Percentiles rank a stretch among this genome's conserved stretches.
Conservation (phyloP, 2,888 invertebrate genomes). For the Tortrix viridana region DNA sequence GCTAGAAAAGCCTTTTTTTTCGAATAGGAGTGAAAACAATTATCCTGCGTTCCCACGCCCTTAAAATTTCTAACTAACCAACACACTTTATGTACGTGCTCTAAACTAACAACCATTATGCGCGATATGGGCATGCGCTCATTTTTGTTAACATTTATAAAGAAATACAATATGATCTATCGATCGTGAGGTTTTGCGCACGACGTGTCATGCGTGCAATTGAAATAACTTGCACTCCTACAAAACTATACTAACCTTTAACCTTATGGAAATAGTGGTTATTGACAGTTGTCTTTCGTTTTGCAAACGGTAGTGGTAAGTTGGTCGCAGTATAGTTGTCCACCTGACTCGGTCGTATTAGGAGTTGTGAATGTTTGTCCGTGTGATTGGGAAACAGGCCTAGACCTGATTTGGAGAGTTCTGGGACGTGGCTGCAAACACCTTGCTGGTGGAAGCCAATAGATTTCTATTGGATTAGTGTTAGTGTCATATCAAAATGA, state of each 20-base stretch:
- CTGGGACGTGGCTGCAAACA: constrained; percentile 18
- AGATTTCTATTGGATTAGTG: neutral
- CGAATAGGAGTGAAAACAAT: too few relatives aligned
- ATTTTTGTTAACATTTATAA: constrained; percentile 72
- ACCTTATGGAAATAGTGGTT: constrained; percentile 33
- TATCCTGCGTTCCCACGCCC: constrained; percentile 18
- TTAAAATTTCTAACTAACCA: constrained; percentile 45
- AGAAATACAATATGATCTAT: constrained; percentile 68
- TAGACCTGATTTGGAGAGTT: constrained; percentile 43
- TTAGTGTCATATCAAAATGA: neutral
- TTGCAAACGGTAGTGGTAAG: constrained; percentile 17
- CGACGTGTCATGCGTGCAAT: constrained; percentile 52
- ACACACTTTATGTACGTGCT: constrained; percentile 37
- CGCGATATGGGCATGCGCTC: constrained; percentile 65
- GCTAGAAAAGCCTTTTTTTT: too few relatives aligned
- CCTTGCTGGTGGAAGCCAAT: neutral
- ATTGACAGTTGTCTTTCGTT: constrained; percentile 28
- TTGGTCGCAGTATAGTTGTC: constrained; percentile 54
- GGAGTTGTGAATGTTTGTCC: constrained; percentile 63
- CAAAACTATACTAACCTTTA: constrained; percentile 35
- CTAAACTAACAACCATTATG: constrained; percentile 39
- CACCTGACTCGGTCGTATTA: constrained; percentile 74
- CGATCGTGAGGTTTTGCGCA: constrained; percentile 71
- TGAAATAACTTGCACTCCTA: constrained; percentile 41
- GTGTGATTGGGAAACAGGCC: constrained; percentile 57